phyloP scores from a whole-genome alignment of 2,797 vertebrate species.

The Holocentrus rufus region DNA sequence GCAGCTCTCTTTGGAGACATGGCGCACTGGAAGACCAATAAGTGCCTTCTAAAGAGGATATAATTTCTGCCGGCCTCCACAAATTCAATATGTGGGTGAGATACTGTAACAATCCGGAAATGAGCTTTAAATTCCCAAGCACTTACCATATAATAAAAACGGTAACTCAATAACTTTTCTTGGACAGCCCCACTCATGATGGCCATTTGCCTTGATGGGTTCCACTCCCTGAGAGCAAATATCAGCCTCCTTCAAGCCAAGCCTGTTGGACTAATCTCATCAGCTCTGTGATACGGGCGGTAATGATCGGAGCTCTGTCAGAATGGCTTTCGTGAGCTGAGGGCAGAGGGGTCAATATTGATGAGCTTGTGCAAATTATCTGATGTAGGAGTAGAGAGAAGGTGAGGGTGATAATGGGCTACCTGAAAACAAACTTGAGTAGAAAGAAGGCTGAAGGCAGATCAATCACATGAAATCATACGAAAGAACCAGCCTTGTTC shows the following conservation, averaged over 20 bases:
- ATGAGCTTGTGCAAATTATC: slow-evolving; percentile 37
- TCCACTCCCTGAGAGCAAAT: slow-evolving; percentile 37
- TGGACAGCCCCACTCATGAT: slow-evolving; percentile 45
- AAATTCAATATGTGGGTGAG: slow-evolving; percentile 41
- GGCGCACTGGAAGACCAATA: slow-evolving; percentile 11
- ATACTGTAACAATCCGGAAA: slow-evolving; percentile 33
- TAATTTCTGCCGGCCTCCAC: slow-evolving; percentile 20
- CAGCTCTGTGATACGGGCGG: slow-evolving; percentile 55
- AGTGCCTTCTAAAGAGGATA: slow-evolving; percentile 20
- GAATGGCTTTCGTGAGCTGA: slow-evolving; percentile 40
- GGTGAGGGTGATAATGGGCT: slow-evolving; percentile 26
- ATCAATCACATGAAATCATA: slow-evolving; percentile 32
- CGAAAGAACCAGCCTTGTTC: slow-evolving; percentile 20
- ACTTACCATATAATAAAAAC: slow-evolving; percentile 49
- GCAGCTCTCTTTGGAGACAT: background rate
- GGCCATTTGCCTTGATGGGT: slow-evolving; percentile 45
- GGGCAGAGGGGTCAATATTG: slow-evolving; percentile 49
- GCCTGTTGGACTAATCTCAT: slow-evolving; percentile 61
- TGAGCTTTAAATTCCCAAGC: slow-evolving; percentile 55
- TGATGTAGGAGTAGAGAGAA: slow-evolving; percentile 9
- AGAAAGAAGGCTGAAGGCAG: slow-evolving; percentile 13
- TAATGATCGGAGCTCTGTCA: slow-evolving; percentile 50
- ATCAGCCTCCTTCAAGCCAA: slow-evolving; percentile 41
- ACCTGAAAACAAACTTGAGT: slow-evolving; percentile 1
- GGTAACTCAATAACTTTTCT: slow-evolving; percentile 47